Evolutionary conservation across 2,113 vertebrate species (phyloP).

Genomic region (Seriola aureovittata): DNA sequence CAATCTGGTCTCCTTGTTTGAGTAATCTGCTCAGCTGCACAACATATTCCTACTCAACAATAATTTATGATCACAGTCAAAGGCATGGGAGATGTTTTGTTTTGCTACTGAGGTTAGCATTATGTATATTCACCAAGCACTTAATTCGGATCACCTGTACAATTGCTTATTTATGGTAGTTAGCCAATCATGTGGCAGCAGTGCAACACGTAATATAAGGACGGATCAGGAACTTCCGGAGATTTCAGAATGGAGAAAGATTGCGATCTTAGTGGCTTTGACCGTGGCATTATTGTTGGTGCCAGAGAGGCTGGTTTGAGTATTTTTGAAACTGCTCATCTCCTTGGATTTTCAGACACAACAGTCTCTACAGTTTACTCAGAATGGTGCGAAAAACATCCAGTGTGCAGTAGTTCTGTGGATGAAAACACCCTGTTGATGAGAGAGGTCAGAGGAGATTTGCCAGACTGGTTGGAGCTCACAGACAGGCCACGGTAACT

Average conservation of each 20-base stretch:
- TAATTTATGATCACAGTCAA: conserved; percentile 37
- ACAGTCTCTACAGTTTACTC: not conserved
- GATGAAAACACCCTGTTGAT: too few species aligned
- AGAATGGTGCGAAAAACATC: not conserved
- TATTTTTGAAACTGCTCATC: not conserved
- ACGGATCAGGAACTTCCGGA: not conserved
- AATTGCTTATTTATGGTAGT: not conserved
- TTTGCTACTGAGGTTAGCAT: conserved; percentile 12
- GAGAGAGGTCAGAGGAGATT: too few species aligned
- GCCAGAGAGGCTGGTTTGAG: not conserved
- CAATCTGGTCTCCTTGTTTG: conserved; percentile 78
- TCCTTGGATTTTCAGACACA: too few species aligned
- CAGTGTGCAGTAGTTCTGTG: too few species aligned
- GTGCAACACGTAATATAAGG: too few species aligned
- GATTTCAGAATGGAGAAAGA: not conserved
- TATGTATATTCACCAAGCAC: not conserved
- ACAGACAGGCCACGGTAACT: too few species aligned
- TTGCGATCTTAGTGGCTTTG: not conserved
- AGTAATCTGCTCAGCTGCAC: conserved; percentile 69
- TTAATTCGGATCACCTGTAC: not conserved
- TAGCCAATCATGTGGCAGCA: not conserved
- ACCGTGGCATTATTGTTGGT: not conserved
- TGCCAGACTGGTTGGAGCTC: too few species aligned
- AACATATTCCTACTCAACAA: conserved; percentile 64
- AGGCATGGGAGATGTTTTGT: conserved; percentile 10